phyloP scores from a whole-genome alignment of 2,888 invertebrate species.

The Drosophila merina region DNA sequence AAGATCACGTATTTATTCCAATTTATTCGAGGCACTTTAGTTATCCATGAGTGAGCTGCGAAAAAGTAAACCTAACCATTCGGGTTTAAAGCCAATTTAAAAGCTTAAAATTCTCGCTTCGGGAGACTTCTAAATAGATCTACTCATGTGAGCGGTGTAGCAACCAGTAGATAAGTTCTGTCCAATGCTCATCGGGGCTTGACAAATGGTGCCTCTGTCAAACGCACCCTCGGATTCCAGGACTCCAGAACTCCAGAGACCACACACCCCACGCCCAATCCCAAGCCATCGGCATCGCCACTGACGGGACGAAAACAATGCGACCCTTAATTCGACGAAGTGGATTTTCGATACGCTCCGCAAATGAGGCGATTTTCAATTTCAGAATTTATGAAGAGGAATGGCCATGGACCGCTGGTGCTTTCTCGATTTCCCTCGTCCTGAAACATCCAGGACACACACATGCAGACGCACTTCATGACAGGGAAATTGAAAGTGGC shows the following conservation, averaged over 20 bases:
- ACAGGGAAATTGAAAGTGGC: conserved; percentile 19
- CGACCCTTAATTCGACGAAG: conserved; percentile 1
- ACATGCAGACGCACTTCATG: conserved; percentile 22
- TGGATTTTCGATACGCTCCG: conserved; percentile 41
- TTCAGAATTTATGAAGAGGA: conserved; percentile 62
- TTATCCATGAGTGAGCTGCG: too few relatives aligned
- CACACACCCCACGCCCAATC: neutral
- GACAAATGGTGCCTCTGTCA: conserved; percentile 35
- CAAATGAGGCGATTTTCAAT: conserved; percentile 66
- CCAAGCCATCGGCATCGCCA: conserved; percentile 15
- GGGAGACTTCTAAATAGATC: neutral
- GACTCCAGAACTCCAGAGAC: neutral
- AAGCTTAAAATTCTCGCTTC: neutral
- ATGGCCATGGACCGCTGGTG: conserved; percentile 44
- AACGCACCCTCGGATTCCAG: conserved; percentile 6
- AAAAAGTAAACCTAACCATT: too few relatives aligned
- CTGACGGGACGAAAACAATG: conserved; percentile 23
- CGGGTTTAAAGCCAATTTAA: neutral
- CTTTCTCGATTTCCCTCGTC: neutral
- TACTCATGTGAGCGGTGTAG: conserved; percentile 6
- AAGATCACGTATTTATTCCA: too few relatives aligned
- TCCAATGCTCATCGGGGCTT: conserved; percentile 38
- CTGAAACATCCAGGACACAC: neutral
- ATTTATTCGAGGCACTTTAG: too few relatives aligned
- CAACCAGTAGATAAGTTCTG: conserved; percentile 24